phyloP scores from a whole-genome alignment of 2,113 vertebrate species.

The Clupea harengus region DNA sequence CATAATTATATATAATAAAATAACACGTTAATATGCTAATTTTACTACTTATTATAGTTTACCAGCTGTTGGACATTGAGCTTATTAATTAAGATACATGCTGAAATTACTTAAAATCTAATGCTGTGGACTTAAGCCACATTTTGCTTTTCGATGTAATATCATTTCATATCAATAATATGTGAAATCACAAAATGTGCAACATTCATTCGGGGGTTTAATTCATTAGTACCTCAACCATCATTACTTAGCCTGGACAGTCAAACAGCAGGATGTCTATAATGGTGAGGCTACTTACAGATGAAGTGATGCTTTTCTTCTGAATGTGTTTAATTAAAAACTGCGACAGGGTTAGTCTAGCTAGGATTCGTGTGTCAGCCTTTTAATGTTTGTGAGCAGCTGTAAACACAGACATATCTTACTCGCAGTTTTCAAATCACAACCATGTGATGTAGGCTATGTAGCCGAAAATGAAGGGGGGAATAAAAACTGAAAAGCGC shows the following conservation, averaged over 20 bases:
- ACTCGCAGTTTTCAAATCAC: not conserved
- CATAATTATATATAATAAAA: not conserved
- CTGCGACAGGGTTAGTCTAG: not conserved
- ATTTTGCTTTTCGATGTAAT: no score
- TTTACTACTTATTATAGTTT: no score
- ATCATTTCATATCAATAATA: no score
- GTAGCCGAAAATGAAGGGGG: not conserved
- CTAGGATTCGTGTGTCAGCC: not conserved
- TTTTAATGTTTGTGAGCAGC: not conserved
- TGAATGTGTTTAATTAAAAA: not conserved
- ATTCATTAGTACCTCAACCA: not conserved
- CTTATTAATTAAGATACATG: not conserved
- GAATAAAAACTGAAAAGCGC: not conserved
- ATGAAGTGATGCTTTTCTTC: not conserved
- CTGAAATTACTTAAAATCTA: no score
- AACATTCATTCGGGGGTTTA: not conserved
- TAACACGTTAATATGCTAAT: no score
- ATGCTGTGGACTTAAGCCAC: no score
- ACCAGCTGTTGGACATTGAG: not conserved
- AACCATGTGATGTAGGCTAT: not conserved
- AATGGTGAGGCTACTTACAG: conserved; percentile 14
- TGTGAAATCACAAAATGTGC: no score
- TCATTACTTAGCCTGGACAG: not conserved
- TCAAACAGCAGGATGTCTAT: not conserved
- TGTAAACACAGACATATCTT: no score